phyloP scores from a whole-genome alignment of 2,888 invertebrate genomes.

The Chrysotoxum bicinctum region DNA sequence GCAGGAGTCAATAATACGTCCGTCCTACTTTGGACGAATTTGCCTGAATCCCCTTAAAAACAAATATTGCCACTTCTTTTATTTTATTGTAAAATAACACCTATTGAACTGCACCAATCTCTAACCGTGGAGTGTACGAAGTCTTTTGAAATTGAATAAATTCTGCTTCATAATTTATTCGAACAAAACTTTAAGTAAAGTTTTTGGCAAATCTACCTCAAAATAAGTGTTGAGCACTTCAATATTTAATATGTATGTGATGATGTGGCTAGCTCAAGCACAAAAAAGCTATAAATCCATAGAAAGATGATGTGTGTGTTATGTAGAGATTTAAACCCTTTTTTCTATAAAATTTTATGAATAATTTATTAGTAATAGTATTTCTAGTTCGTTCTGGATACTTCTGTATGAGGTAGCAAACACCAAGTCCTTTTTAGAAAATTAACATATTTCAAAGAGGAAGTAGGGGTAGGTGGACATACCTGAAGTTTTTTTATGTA shows the following conservation, averaged over 20 bases:
- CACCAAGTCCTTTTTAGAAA: neutral
- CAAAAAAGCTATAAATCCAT: neutral
- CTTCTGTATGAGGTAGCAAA: neutral
- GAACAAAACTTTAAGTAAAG: neutral
- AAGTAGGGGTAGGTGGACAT: neutral
- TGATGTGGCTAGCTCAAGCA: neutral
- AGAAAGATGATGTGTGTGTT: neutral
- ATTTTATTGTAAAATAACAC: too few species aligned
- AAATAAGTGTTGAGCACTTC: neutral
- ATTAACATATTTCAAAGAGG: neutral
- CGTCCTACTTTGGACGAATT: too few species aligned
- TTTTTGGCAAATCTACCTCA: conserved; percentile 1
- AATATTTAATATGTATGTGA: conserved; percentile 13
- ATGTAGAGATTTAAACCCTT: neutral
- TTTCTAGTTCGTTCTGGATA: neutral
- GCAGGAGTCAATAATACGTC: too few species aligned
- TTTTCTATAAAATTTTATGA: conserved; percentile 1
- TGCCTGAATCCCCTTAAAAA: too few species aligned
- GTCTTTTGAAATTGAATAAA: neutral
- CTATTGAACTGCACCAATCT: too few species aligned
- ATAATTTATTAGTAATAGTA: neutral
- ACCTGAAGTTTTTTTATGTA: neutral
- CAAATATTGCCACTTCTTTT: too few species aligned
- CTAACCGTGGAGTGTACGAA: neutral
- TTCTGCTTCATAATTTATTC: conserved; percentile 14